Conservation (phyloP, 2,113 vertebrate species). For the Zosterops borbonicus region DNA sequence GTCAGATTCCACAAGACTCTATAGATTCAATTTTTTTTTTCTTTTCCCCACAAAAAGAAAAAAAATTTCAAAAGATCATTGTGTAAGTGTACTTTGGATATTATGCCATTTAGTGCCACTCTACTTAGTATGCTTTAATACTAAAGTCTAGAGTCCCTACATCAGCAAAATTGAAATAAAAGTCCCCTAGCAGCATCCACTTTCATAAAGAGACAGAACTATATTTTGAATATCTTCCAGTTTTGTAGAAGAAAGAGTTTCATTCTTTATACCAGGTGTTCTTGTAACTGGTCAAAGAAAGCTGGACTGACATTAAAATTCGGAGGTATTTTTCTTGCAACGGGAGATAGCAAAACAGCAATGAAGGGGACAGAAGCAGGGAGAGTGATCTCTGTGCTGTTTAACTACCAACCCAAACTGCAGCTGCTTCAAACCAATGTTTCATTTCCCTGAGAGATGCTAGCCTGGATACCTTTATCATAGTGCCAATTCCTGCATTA, state of each 20-base stretch:
- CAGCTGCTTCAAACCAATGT: neutral
- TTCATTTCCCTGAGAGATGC: neutral
- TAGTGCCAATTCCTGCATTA: neutral
- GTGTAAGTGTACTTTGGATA: neutral
- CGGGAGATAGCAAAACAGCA: neutral
- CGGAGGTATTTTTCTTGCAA: neutral
- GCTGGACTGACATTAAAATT: neutral
- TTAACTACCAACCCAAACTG: neutral
- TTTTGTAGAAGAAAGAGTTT: neutral
- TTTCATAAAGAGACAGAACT: neutral
- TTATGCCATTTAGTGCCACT: neutral
- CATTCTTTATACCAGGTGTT: neutral
- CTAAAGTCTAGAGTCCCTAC: neutral
- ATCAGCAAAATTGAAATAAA: neutral
- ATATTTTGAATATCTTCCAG: neutral
- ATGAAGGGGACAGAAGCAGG: neutral
- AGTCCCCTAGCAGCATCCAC: neutral
- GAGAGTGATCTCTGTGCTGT: neutral
- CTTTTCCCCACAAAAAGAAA: neutral
- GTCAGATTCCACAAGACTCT: neutral
- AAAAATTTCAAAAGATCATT: neutral
- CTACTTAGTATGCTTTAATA: neutral
- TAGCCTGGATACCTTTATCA: neutral
- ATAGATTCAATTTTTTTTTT: neutral
- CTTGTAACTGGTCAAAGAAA: neutral